Conservation (phyloP, 2,888 invertebrate genomes). For the Osmoderma eremita region DNA sequence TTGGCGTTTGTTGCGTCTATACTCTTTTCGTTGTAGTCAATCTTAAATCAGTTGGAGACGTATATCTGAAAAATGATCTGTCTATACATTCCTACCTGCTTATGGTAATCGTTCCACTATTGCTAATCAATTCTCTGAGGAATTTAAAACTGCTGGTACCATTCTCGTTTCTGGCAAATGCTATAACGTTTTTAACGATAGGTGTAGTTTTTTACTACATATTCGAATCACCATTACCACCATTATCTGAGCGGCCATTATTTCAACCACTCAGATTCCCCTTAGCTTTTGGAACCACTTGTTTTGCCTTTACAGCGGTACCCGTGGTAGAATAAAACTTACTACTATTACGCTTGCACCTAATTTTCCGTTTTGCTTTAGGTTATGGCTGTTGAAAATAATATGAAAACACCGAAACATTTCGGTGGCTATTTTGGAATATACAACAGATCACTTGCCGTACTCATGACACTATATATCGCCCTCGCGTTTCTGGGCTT, state of each 20-base stretch:
- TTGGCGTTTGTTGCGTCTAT: conserved; percentile 39
- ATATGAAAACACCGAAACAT: conserved; percentile 30
- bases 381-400: conserved; percentile 27
- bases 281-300: conserved; percentile 23
- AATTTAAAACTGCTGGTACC: conserved; percentile 28
- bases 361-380: not conserved
- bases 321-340: too few relatives aligned
- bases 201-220: conserved; percentile 25
- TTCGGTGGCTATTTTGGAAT: conserved; percentile 31
- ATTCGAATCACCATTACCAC: conserved; percentile 11
- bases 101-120: conserved; percentile 12
- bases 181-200: conserved; percentile 12
- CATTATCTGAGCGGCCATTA: conserved; percentile 3
- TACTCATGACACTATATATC: conserved; percentile 18
- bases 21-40: conserved; percentile 36
- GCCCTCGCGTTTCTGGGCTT: conserved; percentile 21
- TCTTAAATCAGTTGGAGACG: conserved; percentile 38
- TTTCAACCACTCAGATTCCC: conserved; percentile 3
- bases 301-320: conserved; percentile 28
- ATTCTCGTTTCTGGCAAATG: conserved; percentile 22
- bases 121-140: conserved; percentile 23
- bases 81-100: conserved; percentile 16
- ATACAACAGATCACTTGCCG: conserved; percentile 27
- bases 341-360: too few relatives aligned
- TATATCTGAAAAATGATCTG: conserved; percentile 1